Percentiles rank a stretch among this genome's conserved stretches.
Evolutionary conservation across 2,888 invertebrate species (phyloP).

Genomic region (Drosophila greeni): DNA sequence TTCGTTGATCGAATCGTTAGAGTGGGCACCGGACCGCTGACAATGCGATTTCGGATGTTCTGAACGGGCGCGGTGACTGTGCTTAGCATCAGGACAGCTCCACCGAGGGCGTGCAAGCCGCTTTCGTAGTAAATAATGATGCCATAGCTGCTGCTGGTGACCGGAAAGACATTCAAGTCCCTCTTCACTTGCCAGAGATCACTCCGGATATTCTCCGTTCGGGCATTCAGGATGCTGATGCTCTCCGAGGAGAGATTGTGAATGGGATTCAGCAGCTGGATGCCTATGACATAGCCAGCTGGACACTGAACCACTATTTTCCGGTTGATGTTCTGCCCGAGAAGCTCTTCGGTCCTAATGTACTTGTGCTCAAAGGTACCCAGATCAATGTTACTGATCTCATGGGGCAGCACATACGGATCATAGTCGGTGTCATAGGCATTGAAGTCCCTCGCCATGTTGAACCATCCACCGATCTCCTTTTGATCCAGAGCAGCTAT

Average conservation of each 20-base stretch:
- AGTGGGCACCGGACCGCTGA: slow-evolving; percentile 89
- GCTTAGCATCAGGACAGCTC: slow-evolving; percentile 88
- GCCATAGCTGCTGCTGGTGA: slow-evolving; percentile 90
- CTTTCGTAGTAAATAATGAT: slow-evolving; percentile 89
- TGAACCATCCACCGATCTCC: slow-evolving; percentile 96
- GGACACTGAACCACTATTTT: slow-evolving; percentile 84
- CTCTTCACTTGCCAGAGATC: slow-evolving; percentile 88
- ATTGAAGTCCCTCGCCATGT: slow-evolving; percentile 84
- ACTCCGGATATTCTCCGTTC: slow-evolving; percentile 83
- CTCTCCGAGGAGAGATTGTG: slow-evolving; percentile 92
- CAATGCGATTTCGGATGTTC: slow-evolving; percentile 85
- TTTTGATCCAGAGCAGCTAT: slow-evolving; percentile 90
- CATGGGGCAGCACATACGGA: slow-evolving; percentile 86
- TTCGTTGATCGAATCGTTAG: slow-evolving; percentile 85
- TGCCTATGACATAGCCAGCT: slow-evolving; percentile 91
- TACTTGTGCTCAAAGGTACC: slow-evolving; percentile 88
- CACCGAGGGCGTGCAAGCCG: slow-evolving; percentile 88
- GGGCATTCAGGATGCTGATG: slow-evolving; percentile 88
- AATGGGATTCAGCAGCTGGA: slow-evolving; percentile 94
- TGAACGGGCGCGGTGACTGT: slow-evolving; percentile 86
- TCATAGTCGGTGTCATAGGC: slow-evolving; percentile 85
- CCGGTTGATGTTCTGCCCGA: slow-evolving; percentile 81
- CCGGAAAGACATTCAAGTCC: slow-evolving; percentile 93
- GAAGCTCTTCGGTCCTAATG: slow-evolving; percentile 85
- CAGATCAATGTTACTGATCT: slow-evolving; percentile 81